These are phyloP conservation scores for Sebastes cheni DNA, from an alignment of 2,797 vertebrate genomes.

Conservation along the genomic window DNA sequence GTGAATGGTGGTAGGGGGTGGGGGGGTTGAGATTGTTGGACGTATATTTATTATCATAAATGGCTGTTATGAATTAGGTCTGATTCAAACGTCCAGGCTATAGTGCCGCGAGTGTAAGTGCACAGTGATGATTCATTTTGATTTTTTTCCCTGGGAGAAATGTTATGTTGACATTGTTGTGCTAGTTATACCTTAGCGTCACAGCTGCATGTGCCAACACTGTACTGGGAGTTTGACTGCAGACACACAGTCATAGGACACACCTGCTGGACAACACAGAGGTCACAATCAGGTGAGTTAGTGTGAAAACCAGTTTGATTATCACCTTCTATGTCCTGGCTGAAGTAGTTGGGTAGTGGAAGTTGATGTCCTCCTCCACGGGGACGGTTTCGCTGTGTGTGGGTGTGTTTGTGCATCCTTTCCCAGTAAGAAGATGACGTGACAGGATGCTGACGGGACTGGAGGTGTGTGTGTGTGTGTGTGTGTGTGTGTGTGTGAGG, in stretches of 20 bases:
- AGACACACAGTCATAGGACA: neutral
- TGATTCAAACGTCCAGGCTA: slow-evolving; percentile 70
- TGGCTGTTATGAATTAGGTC: slow-evolving; percentile 80
- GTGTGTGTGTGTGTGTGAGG: slow-evolving; percentile 31
- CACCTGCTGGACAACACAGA: neutral
- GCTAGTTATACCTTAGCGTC: slow-evolving; percentile 40
- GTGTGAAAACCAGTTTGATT: neutral
- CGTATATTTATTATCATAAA: slow-evolving; percentile 84
- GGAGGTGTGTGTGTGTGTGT: slow-evolving; percentile 20
- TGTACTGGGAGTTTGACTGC: neutral
- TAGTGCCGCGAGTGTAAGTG: slow-evolving; percentile 73
- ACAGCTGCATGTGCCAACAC: neutral
- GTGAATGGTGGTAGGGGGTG: neutral
- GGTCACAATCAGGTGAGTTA: neutral
- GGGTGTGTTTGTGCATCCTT: slow-evolving; percentile 87
- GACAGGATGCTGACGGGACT: slow-evolving; percentile 86
- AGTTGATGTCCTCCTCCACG: slow-evolving; percentile 86
- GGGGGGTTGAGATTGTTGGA: slow-evolving; percentile 67
- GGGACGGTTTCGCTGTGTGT: slow-evolving; percentile 85
- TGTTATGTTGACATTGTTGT: slow-evolving; percentile 49
- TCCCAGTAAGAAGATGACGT: slow-evolving; percentile 91
- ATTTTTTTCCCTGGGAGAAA: slow-evolving; percentile 43
- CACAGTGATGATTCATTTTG: slow-evolving; percentile 62
- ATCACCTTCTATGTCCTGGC: slow-evolving; percentile 83
- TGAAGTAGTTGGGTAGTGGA: slow-evolving; percentile 87